Conservation (phyloP, 2,888 invertebrate genomes). For the Lymantria dispar region DNA sequence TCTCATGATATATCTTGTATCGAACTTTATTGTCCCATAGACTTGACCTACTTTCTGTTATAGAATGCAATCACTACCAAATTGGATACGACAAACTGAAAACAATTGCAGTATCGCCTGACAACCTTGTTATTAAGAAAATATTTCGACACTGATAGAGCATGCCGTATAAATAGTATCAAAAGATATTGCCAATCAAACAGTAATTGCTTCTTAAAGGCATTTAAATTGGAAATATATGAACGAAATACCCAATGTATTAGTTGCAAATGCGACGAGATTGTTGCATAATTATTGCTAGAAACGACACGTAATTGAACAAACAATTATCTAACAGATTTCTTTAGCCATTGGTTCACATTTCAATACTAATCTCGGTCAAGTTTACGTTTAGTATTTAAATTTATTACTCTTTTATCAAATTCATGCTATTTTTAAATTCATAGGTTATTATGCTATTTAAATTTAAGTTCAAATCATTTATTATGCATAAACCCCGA, state of each 20-base stretch:
- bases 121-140: not conserved
- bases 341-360: not conserved
- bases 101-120: no score
- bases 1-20: no score
- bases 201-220: not conserved
- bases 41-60: no score
- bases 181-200: not conserved
- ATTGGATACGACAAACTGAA: no score
- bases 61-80: no score
- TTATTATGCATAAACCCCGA: no score
- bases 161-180: not conserved
- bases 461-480: no score
- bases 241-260: conserved; percentile 1
- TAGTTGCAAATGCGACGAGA: not conserved
- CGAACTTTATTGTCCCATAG: no score
- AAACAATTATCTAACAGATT: conserved; percentile 4
- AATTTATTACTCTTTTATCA: no score
- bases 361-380: not conserved
- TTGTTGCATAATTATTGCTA: conserved; percentile 2
- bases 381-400: not conserved
- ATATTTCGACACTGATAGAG: not conserved
- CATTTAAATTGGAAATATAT: not conserved
- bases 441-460: no score
- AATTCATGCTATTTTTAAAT: no score
- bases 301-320: conserved; percentile 3